Conservation (phyloP, 2,113 vertebrate genomes). For the Menura novaehollandiae region DNA sequence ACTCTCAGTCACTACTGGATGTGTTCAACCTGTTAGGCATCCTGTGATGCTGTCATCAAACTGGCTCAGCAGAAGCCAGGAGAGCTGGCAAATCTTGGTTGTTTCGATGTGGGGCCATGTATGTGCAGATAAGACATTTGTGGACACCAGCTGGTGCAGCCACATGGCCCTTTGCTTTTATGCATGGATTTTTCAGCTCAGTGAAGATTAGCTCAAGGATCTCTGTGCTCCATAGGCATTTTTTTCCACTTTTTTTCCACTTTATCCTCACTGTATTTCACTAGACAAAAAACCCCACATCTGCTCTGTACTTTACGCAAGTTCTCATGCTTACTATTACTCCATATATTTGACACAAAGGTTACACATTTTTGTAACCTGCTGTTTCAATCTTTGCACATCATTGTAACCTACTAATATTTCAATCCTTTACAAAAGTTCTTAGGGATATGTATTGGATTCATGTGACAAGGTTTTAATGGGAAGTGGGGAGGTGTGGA, state of each 20-base stretch:
- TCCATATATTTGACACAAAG: neutral
- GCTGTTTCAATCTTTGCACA: neutral
- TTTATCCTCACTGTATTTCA: neutral
- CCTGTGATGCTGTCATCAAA: neutral
- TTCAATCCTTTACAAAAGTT: neutral
- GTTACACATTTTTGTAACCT: neutral
- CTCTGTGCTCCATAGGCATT: neutral
- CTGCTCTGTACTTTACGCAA: neutral
- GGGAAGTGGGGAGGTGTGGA: accelerated
- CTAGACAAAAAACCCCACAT: neutral
- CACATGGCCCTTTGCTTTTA: neutral
- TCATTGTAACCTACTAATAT: neutral
- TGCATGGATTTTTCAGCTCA: neutral
- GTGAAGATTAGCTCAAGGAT: slow-evolving; percentile 2
- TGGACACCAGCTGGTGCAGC: neutral
- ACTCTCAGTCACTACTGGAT: neutral
- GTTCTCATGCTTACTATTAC: neutral
- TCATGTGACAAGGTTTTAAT: neutral
- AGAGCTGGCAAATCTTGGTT: neutral
- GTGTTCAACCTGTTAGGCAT: neutral
- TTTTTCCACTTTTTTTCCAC: neutral
- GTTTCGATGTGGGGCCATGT: neutral
- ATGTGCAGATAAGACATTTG: neutral
- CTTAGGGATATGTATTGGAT: neutral
- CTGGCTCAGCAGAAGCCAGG: neutral